phyloP scores from a whole-genome alignment of 2,113 vertebrate species.

The Mirza zaza region DNA sequence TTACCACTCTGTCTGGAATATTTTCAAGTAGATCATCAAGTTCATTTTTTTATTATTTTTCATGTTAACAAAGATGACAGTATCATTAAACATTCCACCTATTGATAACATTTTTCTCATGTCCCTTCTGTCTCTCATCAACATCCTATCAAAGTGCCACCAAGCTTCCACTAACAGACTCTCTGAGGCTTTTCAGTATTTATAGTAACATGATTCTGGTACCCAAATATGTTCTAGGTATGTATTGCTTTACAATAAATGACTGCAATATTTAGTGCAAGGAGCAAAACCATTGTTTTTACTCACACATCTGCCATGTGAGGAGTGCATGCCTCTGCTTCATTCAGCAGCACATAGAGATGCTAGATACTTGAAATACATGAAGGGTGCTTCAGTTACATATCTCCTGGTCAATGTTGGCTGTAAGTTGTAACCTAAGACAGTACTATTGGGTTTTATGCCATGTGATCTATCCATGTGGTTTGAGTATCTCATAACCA shows the following conservation, averaged over 20 bases:
- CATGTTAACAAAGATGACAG: background rate
- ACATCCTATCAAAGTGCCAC: background rate
- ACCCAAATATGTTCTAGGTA: background rate
- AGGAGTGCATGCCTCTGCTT: background rate
- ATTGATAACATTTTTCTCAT: background rate
- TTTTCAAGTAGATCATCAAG: constrained; percentile 8
- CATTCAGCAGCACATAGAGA: background rate
- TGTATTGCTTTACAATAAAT: background rate
- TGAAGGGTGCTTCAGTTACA: background rate
- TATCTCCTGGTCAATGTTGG: background rate
- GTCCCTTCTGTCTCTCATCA: background rate
- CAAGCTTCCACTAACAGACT: background rate
- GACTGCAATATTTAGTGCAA: background rate
- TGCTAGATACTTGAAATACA: background rate
- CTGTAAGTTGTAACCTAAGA: background rate
- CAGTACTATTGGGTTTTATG: background rate
- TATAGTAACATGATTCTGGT: too few species aligned
- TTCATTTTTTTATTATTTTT: background rate
- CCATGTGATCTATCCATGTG: background rate
- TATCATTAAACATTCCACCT: background rate
- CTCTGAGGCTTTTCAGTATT: background rate
- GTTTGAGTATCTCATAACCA: background rate
- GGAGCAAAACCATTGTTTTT: background rate
- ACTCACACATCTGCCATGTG: background rate
- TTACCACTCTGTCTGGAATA: background rate